Evolutionary conservation across 1,140 invertebrate species (phyloP).

Genomic region (Bombus superbus): DNA sequence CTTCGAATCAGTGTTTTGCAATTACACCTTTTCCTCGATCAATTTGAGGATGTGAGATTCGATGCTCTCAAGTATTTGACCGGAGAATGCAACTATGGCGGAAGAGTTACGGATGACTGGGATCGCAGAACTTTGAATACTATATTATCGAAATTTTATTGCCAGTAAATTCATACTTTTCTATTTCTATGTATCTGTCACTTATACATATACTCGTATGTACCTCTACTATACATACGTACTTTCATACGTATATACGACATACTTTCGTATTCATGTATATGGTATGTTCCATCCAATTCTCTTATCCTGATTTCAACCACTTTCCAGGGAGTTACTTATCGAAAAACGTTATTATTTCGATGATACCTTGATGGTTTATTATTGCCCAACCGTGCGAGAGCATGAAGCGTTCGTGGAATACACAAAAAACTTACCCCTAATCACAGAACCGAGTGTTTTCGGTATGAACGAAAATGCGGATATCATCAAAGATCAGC

Average conservation of each 20-base stretch:
- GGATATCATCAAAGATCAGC: slow-evolving; percentile 96
- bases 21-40: slow-evolving; percentile 94
- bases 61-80: slow-evolving; percentile 95
- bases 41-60: slow-evolving; percentile 93
- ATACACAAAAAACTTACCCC: slow-evolving; percentile 90
- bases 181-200: not conserved
- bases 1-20: slow-evolving; percentile 94
- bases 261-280: not conserved
- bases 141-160: slow-evolving; percentile 92
- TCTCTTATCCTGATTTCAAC: not conserved
- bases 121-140: slow-evolving; percentile 94
- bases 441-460: slow-evolving; percentile 91
- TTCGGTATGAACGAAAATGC: slow-evolving; percentile 98
- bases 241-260: not conserved
- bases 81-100: slow-evolving; percentile 98
- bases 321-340: slow-evolving; percentile 67
- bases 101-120: slow-evolving; percentile 97
- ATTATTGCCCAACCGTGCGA: slow-evolving; percentile 89
- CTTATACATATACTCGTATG: too few relatives aligned
- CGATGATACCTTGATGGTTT: slow-evolving; percentile 82
- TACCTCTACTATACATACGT: not conserved
- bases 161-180: slow-evolving; percentile 72
- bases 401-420: slow-evolving; percentile 91
- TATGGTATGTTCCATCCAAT: not conserved
- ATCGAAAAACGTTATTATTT: slow-evolving; percentile 77